These are phyloP conservation scores for Lasioglossum lativentre DNA, from an alignment of 2,888 invertebrate genomes.

Conservation along the genomic window DNA sequence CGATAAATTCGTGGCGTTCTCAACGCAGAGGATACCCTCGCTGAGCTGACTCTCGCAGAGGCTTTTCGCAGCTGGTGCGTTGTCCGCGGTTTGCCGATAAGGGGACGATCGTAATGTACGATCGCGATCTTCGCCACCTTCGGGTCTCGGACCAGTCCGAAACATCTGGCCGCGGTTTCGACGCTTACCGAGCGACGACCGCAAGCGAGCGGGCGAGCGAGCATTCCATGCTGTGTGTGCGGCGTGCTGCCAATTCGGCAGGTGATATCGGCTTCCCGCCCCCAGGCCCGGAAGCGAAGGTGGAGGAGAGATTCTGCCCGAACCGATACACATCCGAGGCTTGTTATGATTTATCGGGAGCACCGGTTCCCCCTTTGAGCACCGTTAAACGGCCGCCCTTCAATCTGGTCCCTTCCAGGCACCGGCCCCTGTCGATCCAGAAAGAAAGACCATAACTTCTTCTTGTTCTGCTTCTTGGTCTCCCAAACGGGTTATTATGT, in stretches of 20 bases:
- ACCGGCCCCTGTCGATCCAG: neutral
- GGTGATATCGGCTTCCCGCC: slow-evolving; percentile 67
- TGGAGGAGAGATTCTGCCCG: slow-evolving; percentile 60
- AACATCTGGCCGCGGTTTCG: slow-evolving; percentile 83
- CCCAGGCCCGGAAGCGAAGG: slow-evolving; percentile 72
- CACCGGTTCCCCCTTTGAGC: slow-evolving; percentile 40
- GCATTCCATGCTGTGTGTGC: slow-evolving; percentile 61
- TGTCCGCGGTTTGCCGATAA: slow-evolving; percentile 48
- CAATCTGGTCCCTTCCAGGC: slow-evolving; percentile 33
- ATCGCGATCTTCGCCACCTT: slow-evolving; percentile 70
- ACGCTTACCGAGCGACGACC: slow-evolving; percentile 79
- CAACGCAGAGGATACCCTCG: neutral
- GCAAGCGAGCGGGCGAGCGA: slow-evolving; percentile 54
- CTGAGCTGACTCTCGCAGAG: slow-evolving; percentile 44
- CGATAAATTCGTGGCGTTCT: slow-evolving; percentile 75
- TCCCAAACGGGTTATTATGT: neutral
- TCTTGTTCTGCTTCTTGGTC: neutral
- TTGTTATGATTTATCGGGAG: slow-evolving; percentile 62
- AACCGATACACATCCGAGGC: slow-evolving; percentile 48
- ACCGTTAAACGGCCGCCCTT: slow-evolving; percentile 35
- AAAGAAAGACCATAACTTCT: neutral
- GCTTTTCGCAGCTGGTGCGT: slow-evolving; percentile 61
- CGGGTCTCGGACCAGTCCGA: slow-evolving; percentile 18
- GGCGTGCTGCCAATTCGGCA: slow-evolving; percentile 67
- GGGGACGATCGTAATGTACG: slow-evolving; percentile 67